Evolutionary conservation across 2,888 invertebrate genomes (phyloP), one percentile per base, ranked within the genome.

Genomic region (Pristionchus mayeri): DNA sequence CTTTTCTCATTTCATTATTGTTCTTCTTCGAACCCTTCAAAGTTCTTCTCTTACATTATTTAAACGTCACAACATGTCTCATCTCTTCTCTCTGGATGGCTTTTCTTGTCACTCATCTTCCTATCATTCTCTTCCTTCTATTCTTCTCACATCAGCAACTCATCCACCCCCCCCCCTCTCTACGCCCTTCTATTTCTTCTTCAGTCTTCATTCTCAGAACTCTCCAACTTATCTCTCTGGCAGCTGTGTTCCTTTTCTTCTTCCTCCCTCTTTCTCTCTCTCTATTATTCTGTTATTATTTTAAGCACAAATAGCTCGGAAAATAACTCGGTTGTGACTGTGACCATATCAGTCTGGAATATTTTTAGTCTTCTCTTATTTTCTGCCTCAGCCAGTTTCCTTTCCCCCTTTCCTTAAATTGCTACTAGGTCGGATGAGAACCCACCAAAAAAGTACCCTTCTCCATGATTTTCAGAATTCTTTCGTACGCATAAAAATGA

Each of bases 31-130:
- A 21, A 16, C 24, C 40, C 24, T 44, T 75, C n/a, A 34, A 21
- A 27, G 4, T 67, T 37, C 16, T 3, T 37, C 40, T 75, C 40
- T 37, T 18, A 9, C 24, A 37, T 75, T 60, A n/a, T n/a, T n/a
- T n/a, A n/a, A n/a, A n/a, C 75, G n/a, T 27, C 60, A 27, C 60
- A 60, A 60, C n/a, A 37, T 44, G 37, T 44, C 75, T 75, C 37
- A 13, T 44, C 30, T 44, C 24, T 30, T 37, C 40, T 75, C 40
- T 37, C 18, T n/a, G n/a, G 2, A 24, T 13, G 6, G 18, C 75
- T 75, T 37, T 71, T 44, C 44, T 75, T 75, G 40, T 75, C 75
- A 75, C 21, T 37, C 18, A 37, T 13, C 9, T 27, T 21, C 11
- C 60, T 21, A 13, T 30, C 60, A 13, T 60, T 60, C 60, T 27